These are phyloP conservation scores for Stenotaenia linearis DNA, from an alignment of 2,888 invertebrate species.

Conservation along the genomic window DNA sequence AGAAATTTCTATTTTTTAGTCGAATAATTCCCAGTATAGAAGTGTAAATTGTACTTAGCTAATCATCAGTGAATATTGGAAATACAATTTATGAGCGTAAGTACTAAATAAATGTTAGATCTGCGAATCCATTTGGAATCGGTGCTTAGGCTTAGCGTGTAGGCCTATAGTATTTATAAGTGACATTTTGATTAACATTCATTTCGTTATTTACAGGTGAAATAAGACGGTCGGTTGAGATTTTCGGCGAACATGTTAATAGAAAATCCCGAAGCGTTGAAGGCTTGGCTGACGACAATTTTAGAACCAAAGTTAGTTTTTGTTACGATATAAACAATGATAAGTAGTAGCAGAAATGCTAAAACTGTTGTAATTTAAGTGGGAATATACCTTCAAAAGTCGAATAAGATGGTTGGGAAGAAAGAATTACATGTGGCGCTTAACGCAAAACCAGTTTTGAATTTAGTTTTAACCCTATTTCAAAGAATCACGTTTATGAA, in stretches of 20 bases:
- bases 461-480: too few species aligned
- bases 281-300: constrained; percentile 3
- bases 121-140: not conserved
- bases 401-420: too few species aligned
- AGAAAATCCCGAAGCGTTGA: constrained; percentile 13
- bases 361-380: not conserved
- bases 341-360: not conserved
- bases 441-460: too few species aligned
- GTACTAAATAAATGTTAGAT: not conserved
- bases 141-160: not conserved
- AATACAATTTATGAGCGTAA: not conserved
- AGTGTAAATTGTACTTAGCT: not conserved
- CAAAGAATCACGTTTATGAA: too few species aligned
- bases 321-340: not conserved
- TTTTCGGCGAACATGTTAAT: not conserved
- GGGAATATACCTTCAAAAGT: too few species aligned
- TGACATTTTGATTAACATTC: not conserved
- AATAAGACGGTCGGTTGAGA: not conserved
- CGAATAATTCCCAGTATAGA: not conserved
- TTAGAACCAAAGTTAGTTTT: constrained; percentile 12
- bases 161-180: not conserved
- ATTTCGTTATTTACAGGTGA: not conserved
- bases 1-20: not conserved
- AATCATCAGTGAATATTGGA: not conserved
- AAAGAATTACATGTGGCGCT: too few species aligned